phyloP scores from a whole-genome alignment of 2,113 vertebrate species.

The Theristicus caerulescens region DNA sequence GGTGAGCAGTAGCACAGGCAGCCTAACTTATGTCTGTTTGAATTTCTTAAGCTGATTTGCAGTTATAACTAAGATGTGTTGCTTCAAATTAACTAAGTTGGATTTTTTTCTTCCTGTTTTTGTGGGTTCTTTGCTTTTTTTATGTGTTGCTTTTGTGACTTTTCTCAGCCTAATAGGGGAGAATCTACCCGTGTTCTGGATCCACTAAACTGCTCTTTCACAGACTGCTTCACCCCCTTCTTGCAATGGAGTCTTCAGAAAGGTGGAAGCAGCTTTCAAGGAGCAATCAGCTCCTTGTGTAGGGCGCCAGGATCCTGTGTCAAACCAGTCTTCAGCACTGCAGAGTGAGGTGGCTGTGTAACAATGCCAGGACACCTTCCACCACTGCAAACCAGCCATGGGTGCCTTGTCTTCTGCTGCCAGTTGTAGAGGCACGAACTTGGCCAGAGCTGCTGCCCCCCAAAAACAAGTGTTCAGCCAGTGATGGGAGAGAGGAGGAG shows the following conservation, averaged over 20 bases:
- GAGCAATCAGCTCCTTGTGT: neutral
- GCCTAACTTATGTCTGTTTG: neutral
- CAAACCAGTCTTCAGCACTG: neutral
- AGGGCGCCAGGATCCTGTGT: neutral
- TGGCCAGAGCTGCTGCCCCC: neutral
- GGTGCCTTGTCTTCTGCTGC: neutral
- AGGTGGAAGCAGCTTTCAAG: neutral
- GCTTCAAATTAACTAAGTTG: neutral
- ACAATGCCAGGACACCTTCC: fast-evolving
- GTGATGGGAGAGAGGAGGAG: neutral
- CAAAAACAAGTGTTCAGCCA: neutral
- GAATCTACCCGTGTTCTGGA: neutral
- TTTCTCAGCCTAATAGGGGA: neutral
- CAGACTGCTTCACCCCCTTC: neutral
- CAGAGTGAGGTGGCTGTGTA: neutral
- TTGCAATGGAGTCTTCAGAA: neutral
- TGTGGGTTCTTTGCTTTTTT: neutral
- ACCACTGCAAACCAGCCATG: neutral
- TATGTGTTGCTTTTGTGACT: neutral
- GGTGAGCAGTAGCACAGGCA: neutral
- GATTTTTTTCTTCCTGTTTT: neutral
- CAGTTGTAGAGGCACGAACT: neutral
- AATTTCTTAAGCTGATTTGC: neutral
- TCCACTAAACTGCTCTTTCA: neutral
- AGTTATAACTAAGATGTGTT: neutral